Conservation (phyloP, 1,140 invertebrate genomes). For the Drosophila truncata region DNA sequence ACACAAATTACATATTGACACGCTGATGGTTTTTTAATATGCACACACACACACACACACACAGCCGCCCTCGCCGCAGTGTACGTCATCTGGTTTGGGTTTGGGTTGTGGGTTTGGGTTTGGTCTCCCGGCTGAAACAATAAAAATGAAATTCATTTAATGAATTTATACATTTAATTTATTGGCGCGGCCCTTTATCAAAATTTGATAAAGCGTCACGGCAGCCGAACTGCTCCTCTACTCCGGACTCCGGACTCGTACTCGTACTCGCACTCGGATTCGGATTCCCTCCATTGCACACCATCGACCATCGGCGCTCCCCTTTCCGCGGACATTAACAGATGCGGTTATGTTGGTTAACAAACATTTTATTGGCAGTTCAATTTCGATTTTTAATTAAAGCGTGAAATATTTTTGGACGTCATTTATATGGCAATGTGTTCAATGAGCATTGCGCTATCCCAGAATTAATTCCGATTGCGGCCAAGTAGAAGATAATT, state of each 20-base stretch:
- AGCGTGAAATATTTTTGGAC: conserved; percentile 71
- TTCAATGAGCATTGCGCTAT: conserved; percentile 18
- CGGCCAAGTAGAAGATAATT: neutral
- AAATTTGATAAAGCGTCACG: conserved; percentile 74
- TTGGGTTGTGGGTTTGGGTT: conserved; percentile 14
- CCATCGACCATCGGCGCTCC: conserved; percentile 54
- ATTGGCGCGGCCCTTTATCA: conserved; percentile 79
- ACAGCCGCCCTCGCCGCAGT: neutral
- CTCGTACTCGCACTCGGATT: neutral
- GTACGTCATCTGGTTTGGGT: conserved; percentile 53
- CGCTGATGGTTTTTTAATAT: conserved; percentile 83
- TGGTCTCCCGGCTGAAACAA: conserved; percentile 57
- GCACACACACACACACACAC: conserved; percentile 59
- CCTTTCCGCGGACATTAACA: conserved; percentile 68
- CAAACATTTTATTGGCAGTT: conserved; percentile 78
- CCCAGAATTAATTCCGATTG: conserved; percentile 29
- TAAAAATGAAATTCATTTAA: conserved; percentile 80
- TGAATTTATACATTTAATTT: conserved; percentile 84
- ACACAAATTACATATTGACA: conserved; percentile 83
- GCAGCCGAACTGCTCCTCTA: conserved; percentile 17
- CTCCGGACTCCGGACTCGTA: neutral
- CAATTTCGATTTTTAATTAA: conserved; percentile 82
- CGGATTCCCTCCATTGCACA: conserved; percentile 70
- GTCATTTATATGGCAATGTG: conserved; percentile 32
- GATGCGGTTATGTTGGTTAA: conserved; percentile 81